Conservation (phyloP, 2,888 invertebrate species). For the Spilarctia lutea region DNA sequence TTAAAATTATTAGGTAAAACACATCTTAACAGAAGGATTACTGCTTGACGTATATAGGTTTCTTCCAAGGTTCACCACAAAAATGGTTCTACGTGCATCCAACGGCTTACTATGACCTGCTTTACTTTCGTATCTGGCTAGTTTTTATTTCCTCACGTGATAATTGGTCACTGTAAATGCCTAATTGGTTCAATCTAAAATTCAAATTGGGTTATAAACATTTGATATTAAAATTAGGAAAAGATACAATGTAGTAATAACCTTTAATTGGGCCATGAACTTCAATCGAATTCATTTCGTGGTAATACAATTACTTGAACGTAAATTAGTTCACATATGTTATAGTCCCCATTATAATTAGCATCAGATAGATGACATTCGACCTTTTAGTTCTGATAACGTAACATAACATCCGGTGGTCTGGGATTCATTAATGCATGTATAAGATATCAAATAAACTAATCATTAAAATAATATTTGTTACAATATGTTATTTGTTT, state of each 20-base stretch:
- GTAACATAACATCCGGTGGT: constrained; percentile 18
- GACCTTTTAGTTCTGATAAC: constrained; percentile 14
- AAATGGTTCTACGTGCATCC: too few species aligned
- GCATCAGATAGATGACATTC: constrained; percentile 16
- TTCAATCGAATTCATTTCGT: neutral
- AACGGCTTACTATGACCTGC: neutral
- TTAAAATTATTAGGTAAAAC: too few species aligned
- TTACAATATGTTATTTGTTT: neutral
- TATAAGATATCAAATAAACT: neutral
- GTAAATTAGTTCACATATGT: constrained; percentile 27
- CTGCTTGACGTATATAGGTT: too few species aligned
- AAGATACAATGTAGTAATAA: neutral
- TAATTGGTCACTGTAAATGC: neutral
- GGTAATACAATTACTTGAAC: constrained; percentile 1
- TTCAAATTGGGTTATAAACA: neutral
- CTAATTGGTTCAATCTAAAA: too few species aligned
- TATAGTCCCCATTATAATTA: constrained; percentile 22
- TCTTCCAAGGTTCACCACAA: too few species aligned
- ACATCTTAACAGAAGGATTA: too few species aligned
- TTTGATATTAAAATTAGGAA: neutral
- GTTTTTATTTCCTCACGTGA: neutral
- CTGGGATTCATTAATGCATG: neutral
- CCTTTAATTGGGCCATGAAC: neutral
- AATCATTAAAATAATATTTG: neutral
- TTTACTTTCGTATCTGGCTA: neutral